Conservation (phyloP, 2,888 invertebrate genomes). For the Ptychoptera contaminata region DNA sequence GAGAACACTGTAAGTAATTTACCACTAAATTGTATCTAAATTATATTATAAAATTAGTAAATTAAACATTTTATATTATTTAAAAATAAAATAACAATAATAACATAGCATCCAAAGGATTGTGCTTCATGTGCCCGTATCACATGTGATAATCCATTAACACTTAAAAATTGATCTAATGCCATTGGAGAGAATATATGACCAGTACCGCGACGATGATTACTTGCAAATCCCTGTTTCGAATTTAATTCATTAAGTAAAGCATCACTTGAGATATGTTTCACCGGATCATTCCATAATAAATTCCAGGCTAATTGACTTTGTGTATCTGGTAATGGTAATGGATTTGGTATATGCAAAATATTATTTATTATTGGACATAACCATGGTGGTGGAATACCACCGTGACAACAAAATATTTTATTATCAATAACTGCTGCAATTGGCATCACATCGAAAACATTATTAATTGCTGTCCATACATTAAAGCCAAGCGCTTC, state of each 20-base stretch:
- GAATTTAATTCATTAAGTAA: constrained; percentile 35
- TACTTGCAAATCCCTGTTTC: constrained; percentile 51
- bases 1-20: constrained; percentile 58
- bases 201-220: constrained; percentile 51
- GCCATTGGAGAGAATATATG: constrained; percentile 54
- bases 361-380: constrained; percentile 45
- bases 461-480: constrained; percentile 53
- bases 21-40: constrained; percentile 49
- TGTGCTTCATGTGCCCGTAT: constrained; percentile 61
- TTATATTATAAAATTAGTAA: neutral
- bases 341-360: constrained; percentile 46
- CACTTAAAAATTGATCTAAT: constrained; percentile 46
- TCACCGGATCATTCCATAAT: constrained; percentile 62
- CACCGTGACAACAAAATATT: constrained; percentile 67
- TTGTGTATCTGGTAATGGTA: constrained; percentile 47
- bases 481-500: constrained; percentile 42
- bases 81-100: neutral
- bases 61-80: constrained; percentile 2
- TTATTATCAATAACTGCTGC: constrained; percentile 57
- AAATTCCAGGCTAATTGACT: constrained; percentile 64
- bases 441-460: constrained; percentile 55
- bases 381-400: constrained; percentile 54
- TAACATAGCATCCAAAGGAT: constrained; percentile 52
- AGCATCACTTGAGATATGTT: constrained; percentile 33
- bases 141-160: constrained; percentile 51